Evolutionary conservation across 2,797 vertebrate species (phyloP), one percentile per base, ranked within the genome.

Genomic region (Hypotaenidia okinawae): DNA sequence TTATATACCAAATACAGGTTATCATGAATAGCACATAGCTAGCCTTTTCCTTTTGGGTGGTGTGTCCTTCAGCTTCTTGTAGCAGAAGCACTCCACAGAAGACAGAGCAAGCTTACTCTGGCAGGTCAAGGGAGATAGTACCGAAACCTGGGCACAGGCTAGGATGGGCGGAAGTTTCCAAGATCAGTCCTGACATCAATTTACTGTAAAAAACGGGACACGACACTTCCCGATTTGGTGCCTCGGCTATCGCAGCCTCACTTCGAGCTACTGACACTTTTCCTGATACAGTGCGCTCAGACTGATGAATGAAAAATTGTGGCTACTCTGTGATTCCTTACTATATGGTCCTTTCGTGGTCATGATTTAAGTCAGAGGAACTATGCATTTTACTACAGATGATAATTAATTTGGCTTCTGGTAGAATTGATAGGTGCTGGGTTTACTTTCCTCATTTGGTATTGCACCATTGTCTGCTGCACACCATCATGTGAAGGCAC

Each of bases 1-100:
- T 95, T 96, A 63, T 96, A 94, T 96, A 90, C 91, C 91, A 94
- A 95, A 96, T 94, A 79, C 67, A 82, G 82, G 73, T 94, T 82
- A 77, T 39, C 45, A 70, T 45, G 55, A 90, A 72, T 88, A 81
- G 64, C 79, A 89, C 54, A 37, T 78, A 93, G 78, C 25, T 89
- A 91, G 84, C 62, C 91, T 75, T 85, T 95, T 95, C 69, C 63
- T 80, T 75, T 77, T 73, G 54, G 54, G 23, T 32, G 54, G 18
- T 62, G 28, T 41, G 47, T 91, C 59, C 62, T 94, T 92, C 55
- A 75, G 63, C 73, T 92, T 84, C 67, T 58, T 69, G 22, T 66
- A 93, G 32, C 27, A 5, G 41, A 86, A 28, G 23, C 5, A 8
- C 64, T 88, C 77, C 32, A 3, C 37, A 55, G 62, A 76, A 88